Evolutionary conservation across 2,113 vertebrate species (phyloP), one percentile per base, ranked within the genome.

Genomic region (Shinisaurus crocodilurus): DNA sequence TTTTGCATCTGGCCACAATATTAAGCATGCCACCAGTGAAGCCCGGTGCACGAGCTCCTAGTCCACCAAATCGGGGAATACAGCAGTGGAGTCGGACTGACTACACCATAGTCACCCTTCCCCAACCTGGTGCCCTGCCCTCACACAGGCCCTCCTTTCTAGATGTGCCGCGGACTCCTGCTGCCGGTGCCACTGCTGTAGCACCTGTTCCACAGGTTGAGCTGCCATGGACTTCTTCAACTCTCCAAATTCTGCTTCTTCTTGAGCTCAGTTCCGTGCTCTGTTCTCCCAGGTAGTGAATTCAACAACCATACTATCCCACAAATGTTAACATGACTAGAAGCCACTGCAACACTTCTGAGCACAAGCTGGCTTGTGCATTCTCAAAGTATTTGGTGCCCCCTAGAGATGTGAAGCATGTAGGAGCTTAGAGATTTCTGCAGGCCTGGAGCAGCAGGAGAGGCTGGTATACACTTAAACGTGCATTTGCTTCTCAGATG

Each of bases 331-430:
- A 29, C 16, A 37, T 7, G n/a, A n/a, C 74, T 79, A 45, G 60
- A 7, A 40, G 1, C 60, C 60, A 65, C 6, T 32, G 45, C 37
- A 77, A 60, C 48, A 79, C 65, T 20, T 43, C 34, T 85, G 48
- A 83, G 57, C 63, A 29, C 18, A 67, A 12, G 63, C 1, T 63
- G 18, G 10, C 6, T n/a, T 45, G 12, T 1, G 34, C 54, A 79
- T 85, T 83, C 34, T 85, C 75, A 48, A 79, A 85, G 65, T 69
- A 80, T 90, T 86, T 86, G 83, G 74, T 18, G 63, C 75, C 75
- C 65, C 6, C 89, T 90, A 86, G 89, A 57, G 89, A 57, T 86
- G 50, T 43, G 54, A 69, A 80, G 48, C 18, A 80, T 60, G 43
- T 60, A 43, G 72, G 23, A 32, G 15, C 74, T n/a, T 23, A 34